phyloP scores from a whole-genome alignment of 2,113 vertebrate species.

The Protobothrops mucrosquamatus region DNA sequence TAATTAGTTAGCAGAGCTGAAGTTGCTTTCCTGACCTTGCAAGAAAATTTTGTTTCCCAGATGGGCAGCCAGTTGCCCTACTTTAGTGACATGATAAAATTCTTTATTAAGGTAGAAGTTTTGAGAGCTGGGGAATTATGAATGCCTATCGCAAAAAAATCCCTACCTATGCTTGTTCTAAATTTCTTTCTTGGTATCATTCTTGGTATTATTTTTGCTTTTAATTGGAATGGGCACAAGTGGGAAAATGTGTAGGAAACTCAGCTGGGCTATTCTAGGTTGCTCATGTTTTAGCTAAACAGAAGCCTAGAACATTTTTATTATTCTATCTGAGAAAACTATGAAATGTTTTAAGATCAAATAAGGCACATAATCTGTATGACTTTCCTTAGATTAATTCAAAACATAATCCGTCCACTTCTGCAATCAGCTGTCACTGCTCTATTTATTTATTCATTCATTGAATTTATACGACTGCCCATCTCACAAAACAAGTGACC shows the following conservation, averaged over 20 bases:
- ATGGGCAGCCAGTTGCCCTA: constrained; percentile 9
- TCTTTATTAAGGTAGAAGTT: neutral
- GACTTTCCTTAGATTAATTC: neutral
- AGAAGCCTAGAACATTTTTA: neutral
- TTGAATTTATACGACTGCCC: neutral
- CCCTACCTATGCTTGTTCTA: neutral
- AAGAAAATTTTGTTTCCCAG: constrained; percentile 2
- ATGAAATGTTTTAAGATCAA: neutral
- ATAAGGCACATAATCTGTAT: neutral
- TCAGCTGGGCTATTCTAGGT: neutral
- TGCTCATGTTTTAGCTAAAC: neutral
- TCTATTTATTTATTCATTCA: neutral
- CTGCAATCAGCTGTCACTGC: neutral
- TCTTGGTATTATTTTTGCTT: neutral
- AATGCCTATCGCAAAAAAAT: neutral
- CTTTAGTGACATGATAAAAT: constrained; percentile 21
- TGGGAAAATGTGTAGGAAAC: neutral
- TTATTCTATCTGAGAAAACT: neutral
- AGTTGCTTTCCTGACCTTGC: constrained; percentile 1
- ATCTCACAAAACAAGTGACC: neutral
- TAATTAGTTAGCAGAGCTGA: neutral
- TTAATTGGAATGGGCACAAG: neutral
- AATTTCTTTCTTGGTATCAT: constrained; percentile 5
- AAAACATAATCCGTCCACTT: neutral
- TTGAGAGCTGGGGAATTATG: neutral